Conservation (phyloP, 2,888 invertebrate genomes). For the Ichneumon xanthorius region DNA sequence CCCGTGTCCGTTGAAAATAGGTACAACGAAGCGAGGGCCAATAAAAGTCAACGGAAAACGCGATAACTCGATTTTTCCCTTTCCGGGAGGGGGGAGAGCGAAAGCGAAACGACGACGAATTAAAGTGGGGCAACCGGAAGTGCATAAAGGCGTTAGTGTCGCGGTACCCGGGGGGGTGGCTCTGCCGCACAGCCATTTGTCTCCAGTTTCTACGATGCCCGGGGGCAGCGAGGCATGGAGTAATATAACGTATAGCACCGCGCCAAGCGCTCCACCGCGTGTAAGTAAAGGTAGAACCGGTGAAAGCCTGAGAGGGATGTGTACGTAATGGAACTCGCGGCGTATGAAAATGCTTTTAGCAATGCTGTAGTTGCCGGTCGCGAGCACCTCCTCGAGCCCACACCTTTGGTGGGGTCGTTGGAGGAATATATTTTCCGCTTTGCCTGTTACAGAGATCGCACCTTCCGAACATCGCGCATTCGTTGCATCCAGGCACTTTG, state of each 20-base stretch:
- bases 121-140: conserved; percentile 48
- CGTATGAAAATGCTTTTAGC: conserved; percentile 66
- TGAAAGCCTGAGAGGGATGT: background rate
- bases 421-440: conserved; percentile 74
- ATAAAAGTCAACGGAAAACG: conserved; percentile 32
- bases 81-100: conserved; percentile 11
- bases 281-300: conserved; percentile 21
- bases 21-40: background rate
- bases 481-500: conserved; percentile 41
- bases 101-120: conserved; percentile 34
- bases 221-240: conserved; percentile 30
- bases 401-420: conserved; percentile 62
- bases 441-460: conserved; percentile 54
- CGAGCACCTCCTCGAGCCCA: background rate
- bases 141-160: conserved; percentile 14
- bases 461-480: conserved; percentile 35
- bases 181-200: conserved; percentile 36
- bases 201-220: conserved; percentile 36
- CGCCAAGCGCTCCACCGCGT: background rate
- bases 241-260: conserved; percentile 33
- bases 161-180: background rate
- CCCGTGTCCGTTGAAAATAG: conserved; percentile 4
- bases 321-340: conserved; percentile 59
- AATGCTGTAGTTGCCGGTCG: conserved; percentile 20
- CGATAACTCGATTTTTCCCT: conserved; percentile 39